Evolutionary conservation across 2,888 invertebrate genomes (phyloP).

Genomic region (Unio pictorum): DNA sequence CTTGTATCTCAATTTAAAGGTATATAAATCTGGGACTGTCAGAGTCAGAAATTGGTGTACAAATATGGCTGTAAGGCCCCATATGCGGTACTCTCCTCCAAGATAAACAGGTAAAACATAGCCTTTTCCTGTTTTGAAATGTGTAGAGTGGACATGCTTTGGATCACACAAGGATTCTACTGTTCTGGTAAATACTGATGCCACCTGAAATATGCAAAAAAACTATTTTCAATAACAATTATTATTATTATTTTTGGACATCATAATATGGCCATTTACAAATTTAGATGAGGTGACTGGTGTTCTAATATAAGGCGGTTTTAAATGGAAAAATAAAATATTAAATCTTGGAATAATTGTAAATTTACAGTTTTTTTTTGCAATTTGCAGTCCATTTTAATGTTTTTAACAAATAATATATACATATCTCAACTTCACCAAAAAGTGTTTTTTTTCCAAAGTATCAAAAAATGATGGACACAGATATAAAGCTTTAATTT

Average conservation of each 20-base stretch:
- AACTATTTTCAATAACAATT: neutral
- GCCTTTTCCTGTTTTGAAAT: constrained; percentile 46
- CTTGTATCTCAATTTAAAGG: constrained; percentile 45
- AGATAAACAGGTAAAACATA: constrained; percentile 63
- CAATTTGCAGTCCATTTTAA: too few species aligned
- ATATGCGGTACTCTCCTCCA: constrained; percentile 61
- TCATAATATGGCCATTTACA: neutral
- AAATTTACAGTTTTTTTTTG: too few species aligned
- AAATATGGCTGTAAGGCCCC: constrained; percentile 71
- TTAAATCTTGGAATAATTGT: too few species aligned
- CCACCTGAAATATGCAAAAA: constrained; percentile 73
- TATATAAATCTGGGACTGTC: constrained; percentile 62
- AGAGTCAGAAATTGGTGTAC: constrained; percentile 62
- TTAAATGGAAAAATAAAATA: too few species aligned
- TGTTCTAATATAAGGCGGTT: too few species aligned
- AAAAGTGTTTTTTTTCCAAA: too few species aligned
- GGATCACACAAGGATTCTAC: constrained; percentile 53
- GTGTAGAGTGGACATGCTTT: constrained; percentile 46
- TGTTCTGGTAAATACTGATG: constrained; percentile 51
- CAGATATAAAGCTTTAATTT: too few species aligned
- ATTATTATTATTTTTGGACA: neutral
- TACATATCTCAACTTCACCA: too few species aligned
- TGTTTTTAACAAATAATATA: too few species aligned
- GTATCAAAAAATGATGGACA: too few species aligned
- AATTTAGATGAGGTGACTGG: too few species aligned